Base-by-base conservation (phyloP, 2,888 invertebrate genomes). In the Ellobium chinense region DNA sequence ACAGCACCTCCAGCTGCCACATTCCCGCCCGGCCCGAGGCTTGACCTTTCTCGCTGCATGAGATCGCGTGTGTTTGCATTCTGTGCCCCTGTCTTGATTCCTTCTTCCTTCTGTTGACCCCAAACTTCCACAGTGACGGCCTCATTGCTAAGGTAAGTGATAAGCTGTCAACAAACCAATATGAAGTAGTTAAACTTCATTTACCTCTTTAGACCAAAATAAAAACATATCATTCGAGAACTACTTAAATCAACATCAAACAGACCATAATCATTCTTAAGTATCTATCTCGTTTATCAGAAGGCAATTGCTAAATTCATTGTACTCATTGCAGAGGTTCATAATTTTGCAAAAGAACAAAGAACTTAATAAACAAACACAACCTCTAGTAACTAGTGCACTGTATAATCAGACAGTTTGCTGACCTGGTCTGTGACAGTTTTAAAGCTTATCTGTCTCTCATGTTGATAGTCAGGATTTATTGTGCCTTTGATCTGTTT, bases 391-490 rank as follows among this genome's bases (percentile, higher is more conserved):
- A n/a, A n/a, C n/a, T n/a, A n/a, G n/a, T n/a, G n/a, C n/a, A n/a
- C n/a, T n/a, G n/a, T n/a, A n/a, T n/a, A n/a, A n/a, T n/a, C n/a
- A n/a, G n/a, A n/a, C n/a, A n/a, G 21, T 36, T 31, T 70, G 58
- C 84, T 78, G 84, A 94, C 93, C 89, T 93, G 92, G 75, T 93
- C 86, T 2, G 94, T 94, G 29, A 92, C 94, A 62, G 94, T 92
- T 63, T 91, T 91, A 86, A 92, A 94, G 5, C 89, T 87, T 87
- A 93, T 93, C 39, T 92, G 87, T 85, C 94, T 93, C 81, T 92
- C 92, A 87, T 94, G 93, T 56, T 93, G 91, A 85, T 93, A 94
- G 58, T 93, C 92, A 0, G 94, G 94, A 86, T 94, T 94, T 63
- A 91, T 90, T 3, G 92, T 91, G 24, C 92, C 92, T 4, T 88